Percentiles rank a stretch among this genome's conserved stretches.
Evolutionary conservation across 1,140 invertebrate species (phyloP).

Genomic region (Orchestia grillus): DNA sequence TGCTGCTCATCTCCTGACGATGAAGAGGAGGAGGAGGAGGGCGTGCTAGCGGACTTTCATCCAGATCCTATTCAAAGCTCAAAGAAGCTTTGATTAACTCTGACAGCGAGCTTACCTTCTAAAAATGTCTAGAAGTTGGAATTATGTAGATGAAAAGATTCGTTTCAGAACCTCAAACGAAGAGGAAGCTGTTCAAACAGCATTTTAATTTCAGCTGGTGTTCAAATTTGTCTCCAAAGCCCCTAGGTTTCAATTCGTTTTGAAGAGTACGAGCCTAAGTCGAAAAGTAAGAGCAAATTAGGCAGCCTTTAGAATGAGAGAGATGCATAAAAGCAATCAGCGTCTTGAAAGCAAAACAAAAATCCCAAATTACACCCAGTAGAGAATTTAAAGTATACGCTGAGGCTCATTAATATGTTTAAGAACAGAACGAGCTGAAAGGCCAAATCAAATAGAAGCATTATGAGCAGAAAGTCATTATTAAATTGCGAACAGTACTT

Average conservation of each 20-base stretch:
- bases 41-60: neutral
- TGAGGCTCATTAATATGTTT: too few relatives aligned
- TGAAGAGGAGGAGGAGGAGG: neutral
- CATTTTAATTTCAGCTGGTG: neutral
- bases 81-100: constrained; percentile 43
- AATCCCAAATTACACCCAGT: too few relatives aligned
- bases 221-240: neutral
- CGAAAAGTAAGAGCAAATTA: neutral
- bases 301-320: neutral
- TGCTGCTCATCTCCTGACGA: neutral
- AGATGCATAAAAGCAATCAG: neutral
- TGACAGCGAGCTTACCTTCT: neutral
- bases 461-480: too few relatives aligned
- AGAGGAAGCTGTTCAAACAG: neutral
- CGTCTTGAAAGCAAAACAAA: too few relatives aligned
- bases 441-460: too few relatives aligned
- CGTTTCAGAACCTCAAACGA: neutral
- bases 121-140: neutral
- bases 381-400: too few relatives aligned
- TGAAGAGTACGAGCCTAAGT: neutral
- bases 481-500: too few relatives aligned
- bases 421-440: too few relatives aligned
- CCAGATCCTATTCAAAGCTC: constrained; percentile 23
- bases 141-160: neutral
- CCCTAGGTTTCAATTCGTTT: neutral